Percentiles rank a stretch among this genome's conserved stretches.
Conservation (phyloP, 2,797 vertebrate genomes). For the Sandelia bainsii region DNA sequence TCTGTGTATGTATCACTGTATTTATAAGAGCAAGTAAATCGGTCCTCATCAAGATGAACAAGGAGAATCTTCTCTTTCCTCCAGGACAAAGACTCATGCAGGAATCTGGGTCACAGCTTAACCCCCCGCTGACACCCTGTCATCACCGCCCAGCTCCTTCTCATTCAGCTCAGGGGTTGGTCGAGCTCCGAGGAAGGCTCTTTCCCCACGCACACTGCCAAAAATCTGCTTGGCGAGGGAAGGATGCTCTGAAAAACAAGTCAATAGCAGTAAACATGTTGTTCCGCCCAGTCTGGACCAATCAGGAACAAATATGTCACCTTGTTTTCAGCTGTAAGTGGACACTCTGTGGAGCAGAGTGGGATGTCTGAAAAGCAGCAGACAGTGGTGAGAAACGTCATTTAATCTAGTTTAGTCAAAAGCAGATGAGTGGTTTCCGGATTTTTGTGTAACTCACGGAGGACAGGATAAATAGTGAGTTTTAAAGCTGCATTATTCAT, state of each 20-base stretch:
- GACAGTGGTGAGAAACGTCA: neutral
- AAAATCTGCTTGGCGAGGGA: conserved; percentile 29
- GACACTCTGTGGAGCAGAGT: neutral
- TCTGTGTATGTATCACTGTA: neutral
- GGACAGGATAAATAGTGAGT: neutral
- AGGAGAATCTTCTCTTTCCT: conserved; percentile 54
- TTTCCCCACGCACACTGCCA: conserved; percentile 42
- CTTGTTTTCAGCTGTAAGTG: conserved; percentile 28
- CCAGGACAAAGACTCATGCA: conserved; percentile 64
- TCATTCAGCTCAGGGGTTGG: conserved; percentile 55
- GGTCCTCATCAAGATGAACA: conserved; percentile 28
- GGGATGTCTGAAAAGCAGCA: neutral
- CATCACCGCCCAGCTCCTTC: conserved; percentile 51
- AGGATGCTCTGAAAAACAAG: conserved; percentile 41
- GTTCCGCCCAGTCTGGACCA: conserved; percentile 42
- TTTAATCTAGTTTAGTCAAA: conserved; percentile 12
- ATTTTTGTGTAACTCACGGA: neutral
- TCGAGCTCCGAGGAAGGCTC: conserved; percentile 22
- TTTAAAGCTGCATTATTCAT: neutral
- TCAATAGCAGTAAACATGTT: conserved; percentile 5
- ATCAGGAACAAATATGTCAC: conserved; percentile 57
- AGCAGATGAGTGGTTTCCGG: neutral
- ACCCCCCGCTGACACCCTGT: conserved; percentile 60
- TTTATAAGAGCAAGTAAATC: conserved; percentile 5
- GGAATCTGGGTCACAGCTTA: conserved; percentile 76